Evolutionary conservation across 2,113 vertebrate genomes (phyloP).

Genomic region (Pterocles orientalis): DNA sequence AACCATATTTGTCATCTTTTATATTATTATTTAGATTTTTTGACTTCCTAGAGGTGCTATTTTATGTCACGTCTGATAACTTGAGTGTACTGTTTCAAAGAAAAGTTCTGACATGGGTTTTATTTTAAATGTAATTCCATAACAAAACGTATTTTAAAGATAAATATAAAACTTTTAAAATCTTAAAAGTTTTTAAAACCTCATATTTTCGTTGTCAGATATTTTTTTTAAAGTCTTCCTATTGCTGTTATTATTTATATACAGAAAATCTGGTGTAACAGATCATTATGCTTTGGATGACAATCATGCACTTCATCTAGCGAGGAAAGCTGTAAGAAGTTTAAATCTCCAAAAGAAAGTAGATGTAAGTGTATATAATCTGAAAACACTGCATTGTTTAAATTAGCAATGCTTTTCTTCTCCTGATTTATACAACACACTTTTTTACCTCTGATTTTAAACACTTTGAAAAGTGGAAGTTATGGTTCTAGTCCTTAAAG

Average conservation of each 20-base stretch:
- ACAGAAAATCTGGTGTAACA: constrained; percentile 93
- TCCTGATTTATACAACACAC: neutral
- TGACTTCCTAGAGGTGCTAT: neutral
- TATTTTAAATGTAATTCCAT: neutral
- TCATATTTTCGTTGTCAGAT: neutral
- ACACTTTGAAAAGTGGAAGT: neutral
- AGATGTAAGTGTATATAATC: constrained; percentile 77
- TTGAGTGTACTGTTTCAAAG: neutral
- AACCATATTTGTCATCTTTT: neutral
- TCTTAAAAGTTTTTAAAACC: neutral
- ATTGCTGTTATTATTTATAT: neutral
- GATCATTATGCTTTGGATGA: constrained; percentile 96
- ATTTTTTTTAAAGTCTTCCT: neutral
- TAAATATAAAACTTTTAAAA: neutral
- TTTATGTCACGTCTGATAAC: neutral
- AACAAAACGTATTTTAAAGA: neutral
- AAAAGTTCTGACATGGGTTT: neutral
- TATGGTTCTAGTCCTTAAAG: neutral
- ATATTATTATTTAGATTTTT: neutral
- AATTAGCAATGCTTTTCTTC: neutral
- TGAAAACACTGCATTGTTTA: neutral
- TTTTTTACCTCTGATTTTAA: neutral
- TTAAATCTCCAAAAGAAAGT: constrained; percentile 93
- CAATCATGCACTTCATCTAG: constrained; percentile 91
- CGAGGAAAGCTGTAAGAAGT: constrained; percentile 87